Evolutionary conservation across 2,888 invertebrate genomes (phyloP).

Genomic region (Neoaliturus tenellus): DNA sequence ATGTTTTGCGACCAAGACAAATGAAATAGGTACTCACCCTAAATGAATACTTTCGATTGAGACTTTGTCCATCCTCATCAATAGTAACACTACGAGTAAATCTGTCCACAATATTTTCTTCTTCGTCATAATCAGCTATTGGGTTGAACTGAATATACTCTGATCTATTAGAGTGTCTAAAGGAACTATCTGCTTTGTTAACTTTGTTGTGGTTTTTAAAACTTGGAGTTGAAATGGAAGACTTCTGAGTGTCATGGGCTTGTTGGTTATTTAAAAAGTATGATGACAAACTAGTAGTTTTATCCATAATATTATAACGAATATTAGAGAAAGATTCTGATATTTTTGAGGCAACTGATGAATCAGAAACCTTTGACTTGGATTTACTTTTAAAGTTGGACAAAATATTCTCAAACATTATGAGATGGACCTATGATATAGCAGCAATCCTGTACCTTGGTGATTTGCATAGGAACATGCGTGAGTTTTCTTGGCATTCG

Average conservation of each 20-base stretch:
- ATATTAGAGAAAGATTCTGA: constrained; percentile 58
- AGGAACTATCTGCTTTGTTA: constrained; percentile 1
- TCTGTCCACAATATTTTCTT: constrained; percentile 75
- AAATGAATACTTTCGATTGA: constrained; percentile 33
- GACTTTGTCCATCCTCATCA: constrained; percentile 71
- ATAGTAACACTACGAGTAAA: constrained; percentile 76
- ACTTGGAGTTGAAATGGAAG: constrained; percentile 41
- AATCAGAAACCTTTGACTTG: constrained; percentile 71
- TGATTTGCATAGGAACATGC: not conserved
- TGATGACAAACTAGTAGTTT: constrained; percentile 61
- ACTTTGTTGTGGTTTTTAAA: constrained; percentile 41
- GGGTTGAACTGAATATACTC: constrained; percentile 52
- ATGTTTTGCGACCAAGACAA: too few relatives aligned
- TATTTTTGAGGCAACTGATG: constrained; percentile 58
- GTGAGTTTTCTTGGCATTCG: too few relatives aligned
- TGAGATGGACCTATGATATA: not conserved
- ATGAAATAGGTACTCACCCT: constrained; percentile 37
- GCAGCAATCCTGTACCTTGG: not conserved
- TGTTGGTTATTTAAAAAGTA: constrained; percentile 55
- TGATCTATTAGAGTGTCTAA: constrained; percentile 13
- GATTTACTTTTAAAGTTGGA: constrained; percentile 73
- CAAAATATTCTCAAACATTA: constrained; percentile 74
- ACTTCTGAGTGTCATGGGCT: constrained; percentile 21
- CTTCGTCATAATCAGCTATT: constrained; percentile 59
- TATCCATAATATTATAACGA: constrained; percentile 60